Evolutionary conservation across 2,888 invertebrate genomes (phyloP), one percentile per base, ranked within the genome.

Genomic region (Coelopa pilipes): DNA sequence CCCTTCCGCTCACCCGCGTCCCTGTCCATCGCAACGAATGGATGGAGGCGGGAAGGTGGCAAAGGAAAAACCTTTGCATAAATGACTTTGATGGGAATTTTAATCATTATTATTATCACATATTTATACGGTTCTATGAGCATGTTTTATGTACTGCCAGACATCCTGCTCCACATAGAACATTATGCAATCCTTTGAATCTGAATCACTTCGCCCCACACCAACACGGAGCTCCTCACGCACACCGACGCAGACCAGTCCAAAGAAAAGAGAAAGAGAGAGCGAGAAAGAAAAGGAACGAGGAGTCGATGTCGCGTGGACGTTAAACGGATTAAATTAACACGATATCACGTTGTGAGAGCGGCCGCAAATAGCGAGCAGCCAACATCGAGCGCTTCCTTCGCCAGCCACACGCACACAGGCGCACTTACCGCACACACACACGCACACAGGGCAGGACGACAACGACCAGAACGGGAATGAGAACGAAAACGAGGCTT

Each of bases 121-220:
- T 83, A 85, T 84, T 83, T 84, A 82, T 84, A 82, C 82, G 83
- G 77, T 84, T 84, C 82, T 82, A 85, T 82, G 84, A 84, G 83
- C 84, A 82, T 85, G 84, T 84, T 85, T 85, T 84, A 84, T 84
- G 80, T 83, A 85, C 84, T 85, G 75, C 76, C 57, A 73, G 46
- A 34, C 34, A 34, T 34, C 59, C 21, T 62, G 21, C 59, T 57
- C 47, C 50, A 47, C 63, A 45, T 65, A 70, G 55, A 72, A 71
- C 49, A 47, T 65, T 19, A 55, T 65, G 79, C 81, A 83, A 83
- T 83, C 84, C 84, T 83, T 83, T 82, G 82, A 80, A 74, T 77
- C 70, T 55, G 71, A 72, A 74, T 76, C 57, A 68, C 60, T 53
- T 15, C 17, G 7, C 69, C 24, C 19, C 47, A 67, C 55, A 24